A percentile compares a stretch with the other conserved stretches of the same genome.
These are phyloP conservation scores for Taeniopygia guttata DNA, from an alignment of 2,797 vertebrate species.

Conservation along the genomic window DNA sequence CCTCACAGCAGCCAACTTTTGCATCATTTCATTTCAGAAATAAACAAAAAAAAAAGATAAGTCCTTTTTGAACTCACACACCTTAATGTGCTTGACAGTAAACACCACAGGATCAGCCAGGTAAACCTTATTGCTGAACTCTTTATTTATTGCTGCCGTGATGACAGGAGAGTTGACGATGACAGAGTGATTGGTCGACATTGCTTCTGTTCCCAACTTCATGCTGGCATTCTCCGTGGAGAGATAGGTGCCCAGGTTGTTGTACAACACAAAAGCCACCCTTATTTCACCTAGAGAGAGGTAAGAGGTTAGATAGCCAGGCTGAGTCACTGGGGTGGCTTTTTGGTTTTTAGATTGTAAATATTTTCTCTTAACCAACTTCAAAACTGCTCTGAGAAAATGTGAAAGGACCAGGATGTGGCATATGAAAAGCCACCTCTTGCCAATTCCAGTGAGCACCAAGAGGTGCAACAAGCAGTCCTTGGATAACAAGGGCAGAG, in stretches of 20 bases:
- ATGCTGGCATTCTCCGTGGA: slow-evolving; percentile 97
- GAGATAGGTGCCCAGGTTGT: slow-evolving; percentile 93
- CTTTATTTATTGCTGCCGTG: slow-evolving; percentile 97
- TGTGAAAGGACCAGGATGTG: background rate
- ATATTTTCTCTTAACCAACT: background rate
- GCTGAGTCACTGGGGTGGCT: rapidly evolving
- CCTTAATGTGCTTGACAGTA: slow-evolving; percentile 94
- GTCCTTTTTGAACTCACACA: slow-evolving; percentile 53
- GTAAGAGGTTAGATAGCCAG: background rate
- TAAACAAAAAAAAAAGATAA: background rate
- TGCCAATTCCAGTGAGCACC: background rate
- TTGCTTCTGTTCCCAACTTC: slow-evolving; percentile 90
- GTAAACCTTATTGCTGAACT: slow-evolving; percentile 95
- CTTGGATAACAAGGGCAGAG: background rate
- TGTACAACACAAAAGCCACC: slow-evolving; percentile 95
- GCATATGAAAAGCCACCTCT: background rate
- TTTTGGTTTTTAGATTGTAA: background rate
- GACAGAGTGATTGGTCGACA: slow-evolving; percentile 94
- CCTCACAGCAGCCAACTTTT: background rate
- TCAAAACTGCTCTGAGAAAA: background rate
- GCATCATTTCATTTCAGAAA: background rate
- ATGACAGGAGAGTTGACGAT: slow-evolving; percentile 97
- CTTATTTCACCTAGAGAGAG: slow-evolving; percentile 89
- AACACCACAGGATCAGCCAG: slow-evolving; percentile 96
- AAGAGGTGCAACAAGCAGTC: background rate